Base-by-base conservation (phyloP, 2,888 invertebrate species). In the Tachina fera region DNA sequence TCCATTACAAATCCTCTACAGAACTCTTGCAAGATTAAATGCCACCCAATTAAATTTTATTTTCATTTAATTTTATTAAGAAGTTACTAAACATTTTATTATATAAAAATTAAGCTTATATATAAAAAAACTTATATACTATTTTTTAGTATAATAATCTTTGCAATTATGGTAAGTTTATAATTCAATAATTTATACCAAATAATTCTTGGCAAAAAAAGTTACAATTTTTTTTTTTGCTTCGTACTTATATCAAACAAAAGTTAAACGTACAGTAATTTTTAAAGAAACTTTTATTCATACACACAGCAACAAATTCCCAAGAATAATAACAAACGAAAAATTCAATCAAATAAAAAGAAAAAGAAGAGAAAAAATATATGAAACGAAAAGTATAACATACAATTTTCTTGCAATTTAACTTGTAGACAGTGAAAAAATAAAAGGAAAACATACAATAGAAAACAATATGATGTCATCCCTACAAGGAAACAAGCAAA, bases 361-460 rank as follows among this genome's bases (percentile, higher is more conserved):
- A 41, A 11, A 71, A n/a, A 72, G 13, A 1, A 53, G 3, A 45
- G 47, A 31, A 58, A 41, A 22, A 53, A 65, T 22, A 31, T 31
- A 3, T 31, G 31, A 31, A 31, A 31, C 5, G 5, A 31, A 31
- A 31, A 6, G 1, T 1, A 31, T 31, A 19, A 51, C 79, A 47
- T 58, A 80, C 16, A 76, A 84, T 76, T 80, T 71, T 80, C 84
- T 80, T 71, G 84, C 67, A 71, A 84, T 84, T 84, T 76, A 80
- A 76, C 71, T 76, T 60, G 63, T 60, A 75, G 70, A 65, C 84
- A 79, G 9, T 53, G 58, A 6, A 4, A 47, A 77, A n/a, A 22
- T 31, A 72, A 3, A 31, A 22, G 11, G 11, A 22, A 49, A 51
- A 51, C 51, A 61, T 5, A 49, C 14, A 31, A 16, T 43, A 61